Evolutionary conservation across 2,888 invertebrate species (phyloP).

Genomic region (Parascotia fuliginaria): DNA sequence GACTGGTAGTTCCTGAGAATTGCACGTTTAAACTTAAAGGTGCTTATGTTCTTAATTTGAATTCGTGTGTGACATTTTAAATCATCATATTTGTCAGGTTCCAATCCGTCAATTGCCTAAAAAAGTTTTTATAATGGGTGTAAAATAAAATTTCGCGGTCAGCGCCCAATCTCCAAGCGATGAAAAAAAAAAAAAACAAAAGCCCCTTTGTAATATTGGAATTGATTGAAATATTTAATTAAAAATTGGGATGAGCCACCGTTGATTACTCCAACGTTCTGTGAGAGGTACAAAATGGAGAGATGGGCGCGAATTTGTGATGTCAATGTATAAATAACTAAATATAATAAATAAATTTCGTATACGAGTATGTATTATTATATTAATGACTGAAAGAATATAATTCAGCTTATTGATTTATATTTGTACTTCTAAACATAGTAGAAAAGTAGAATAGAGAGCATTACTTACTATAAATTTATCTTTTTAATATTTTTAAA

Average conservation of each 20-base stretch:
- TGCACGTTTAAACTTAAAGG: too few relatives aligned
- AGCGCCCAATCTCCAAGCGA: slow-evolving; percentile 14
- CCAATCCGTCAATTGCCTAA: neutral
- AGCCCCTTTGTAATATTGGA: slow-evolving; percentile 42
- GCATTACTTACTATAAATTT: too few relatives aligned
- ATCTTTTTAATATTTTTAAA: too few relatives aligned
- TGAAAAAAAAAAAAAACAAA: slow-evolving; percentile 40
- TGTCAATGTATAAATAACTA: neutral
- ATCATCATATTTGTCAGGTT: neutral
- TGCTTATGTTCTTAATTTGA: too few relatives aligned
- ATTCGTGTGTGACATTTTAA: neutral
- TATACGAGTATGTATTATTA: too few relatives aligned
- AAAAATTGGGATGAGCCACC: slow-evolving; percentile 44
- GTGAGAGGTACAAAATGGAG: slow-evolving; percentile 14
- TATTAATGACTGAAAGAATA: neutral
- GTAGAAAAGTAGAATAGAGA: too few relatives aligned
- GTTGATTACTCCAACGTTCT: slow-evolving; percentile 27
- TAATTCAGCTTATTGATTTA: neutral
- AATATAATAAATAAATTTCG: too few relatives aligned
- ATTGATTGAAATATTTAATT: slow-evolving; percentile 57
- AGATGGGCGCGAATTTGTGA: slow-evolving; percentile 16
- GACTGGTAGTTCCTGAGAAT: too few relatives aligned
- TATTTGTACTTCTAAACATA: neutral
- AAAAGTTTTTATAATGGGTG: slow-evolving; percentile 15
- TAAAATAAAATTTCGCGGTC: slow-evolving; percentile 29